Evolutionary conservation across 2,888 invertebrate species (phyloP), one percentile per base, ranked within the genome.

Genomic region (Drosophila conformis): DNA sequence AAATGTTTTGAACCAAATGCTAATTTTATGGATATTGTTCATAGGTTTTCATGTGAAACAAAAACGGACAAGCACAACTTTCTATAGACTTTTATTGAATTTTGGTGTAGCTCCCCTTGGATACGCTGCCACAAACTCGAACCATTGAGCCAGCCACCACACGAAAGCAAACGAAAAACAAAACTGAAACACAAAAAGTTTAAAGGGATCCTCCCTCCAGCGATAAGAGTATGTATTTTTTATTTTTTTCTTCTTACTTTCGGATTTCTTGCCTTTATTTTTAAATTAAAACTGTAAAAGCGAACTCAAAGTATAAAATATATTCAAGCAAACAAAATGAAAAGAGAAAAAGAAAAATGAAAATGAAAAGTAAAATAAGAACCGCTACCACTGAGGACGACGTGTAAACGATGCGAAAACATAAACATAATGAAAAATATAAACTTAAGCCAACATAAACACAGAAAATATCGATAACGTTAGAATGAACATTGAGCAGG

Each of bases 371-470:
- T 18, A 33, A 27, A 42, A 58, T 40, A 25, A 46, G 46, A 25
- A 25, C 15, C 31, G 48, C 51, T 29, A 67, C 61, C 58, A 46
- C 48, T 48, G 51, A 71, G 68, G 72, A 54, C 69, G 73, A 82
- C 63, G 80, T 76, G 80, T 79, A 82, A 82, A 84, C 85, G 85
- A 82, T 82, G 85, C 82, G 77, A 68, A 72, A 83, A 85, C 80
- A 82, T 82, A 83, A 83, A 83, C 85, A 85, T 85, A 84, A 85
- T 82, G 82, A 82, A 85, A 84, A 69, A 83, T 80, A 82, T 78
- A 83, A 82, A 78, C 83, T 78, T 80, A 78, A 73, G 76, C 66
- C 72, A 83, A 83, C 78, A 85, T 82, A 80, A 85, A 85, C 85
- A 78, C 53, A 62, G 59, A 75, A 69, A 71, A 80, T 72, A 68